Percentiles rank a stretch among this genome's conserved stretches.
phyloP scores from a whole-genome alignment of 2,888 invertebrate genomes.

The Drosophila aldrichi region DNA sequence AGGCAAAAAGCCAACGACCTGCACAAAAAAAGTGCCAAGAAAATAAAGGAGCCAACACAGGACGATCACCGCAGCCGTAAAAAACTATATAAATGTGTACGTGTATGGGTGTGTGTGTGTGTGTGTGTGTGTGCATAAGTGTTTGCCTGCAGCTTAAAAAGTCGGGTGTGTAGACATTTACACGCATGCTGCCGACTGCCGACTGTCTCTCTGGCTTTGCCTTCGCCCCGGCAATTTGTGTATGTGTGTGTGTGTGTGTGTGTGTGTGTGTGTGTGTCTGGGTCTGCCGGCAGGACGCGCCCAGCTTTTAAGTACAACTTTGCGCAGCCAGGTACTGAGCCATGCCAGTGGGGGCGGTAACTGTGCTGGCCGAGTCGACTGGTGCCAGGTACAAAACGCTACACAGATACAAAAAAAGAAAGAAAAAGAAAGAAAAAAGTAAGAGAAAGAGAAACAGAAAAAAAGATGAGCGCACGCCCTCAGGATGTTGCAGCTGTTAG shows the following conservation, averaged over 20 bases:
- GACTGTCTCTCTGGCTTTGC: constrained; percentile 25
- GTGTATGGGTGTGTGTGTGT: neutral
- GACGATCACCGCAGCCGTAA: constrained; percentile 65
- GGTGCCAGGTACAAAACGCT: constrained; percentile 68
- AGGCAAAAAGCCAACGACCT: constrained; percentile 78
- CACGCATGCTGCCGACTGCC: constrained; percentile 59
- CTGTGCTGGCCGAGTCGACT: constrained; percentile 9
- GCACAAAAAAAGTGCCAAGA: constrained; percentile 31
- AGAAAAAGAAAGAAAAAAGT: constrained; percentile 58
- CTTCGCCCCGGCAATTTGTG: constrained; percentile 13
- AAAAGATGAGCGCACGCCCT: constrained; percentile 72
- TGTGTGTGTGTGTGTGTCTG: constrained; percentile 4
- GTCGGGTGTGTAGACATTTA: constrained; percentile 61
- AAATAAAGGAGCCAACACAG: constrained; percentile 56
- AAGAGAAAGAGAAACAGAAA: constrained; percentile 55
- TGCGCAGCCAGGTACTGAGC: constrained; percentile 29
- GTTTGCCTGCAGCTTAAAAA: constrained; percentile 73
- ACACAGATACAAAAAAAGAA: constrained; percentile 58
- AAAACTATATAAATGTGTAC: constrained; percentile 40
- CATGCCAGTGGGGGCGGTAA: neutral
- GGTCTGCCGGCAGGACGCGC: constrained; percentile 53
- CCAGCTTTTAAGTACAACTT: constrained; percentile 78
- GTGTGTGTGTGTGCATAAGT: constrained; percentile 27
- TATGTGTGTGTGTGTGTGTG: constrained; percentile 2
- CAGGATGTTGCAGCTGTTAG: constrained; percentile 48